A percentile compares a stretch with the other conserved stretches of the same genome.
Evolutionary conservation across 2,888 invertebrate genomes (phyloP).

Genomic region (Mycalesis mineus): DNA sequence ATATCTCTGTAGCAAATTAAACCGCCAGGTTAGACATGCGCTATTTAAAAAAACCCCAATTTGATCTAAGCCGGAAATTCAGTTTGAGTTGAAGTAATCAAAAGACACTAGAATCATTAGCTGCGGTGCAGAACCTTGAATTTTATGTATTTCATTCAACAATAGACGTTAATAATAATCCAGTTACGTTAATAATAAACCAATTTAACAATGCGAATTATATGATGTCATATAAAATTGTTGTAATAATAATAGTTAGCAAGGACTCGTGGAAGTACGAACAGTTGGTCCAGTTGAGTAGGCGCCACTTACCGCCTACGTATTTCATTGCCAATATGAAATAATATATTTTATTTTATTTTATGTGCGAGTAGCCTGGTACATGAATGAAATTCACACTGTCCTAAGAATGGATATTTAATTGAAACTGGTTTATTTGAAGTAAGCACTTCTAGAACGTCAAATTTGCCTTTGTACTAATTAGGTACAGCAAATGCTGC

Average conservation of each 20-base stretch:
- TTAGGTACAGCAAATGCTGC: too few relatives aligned
- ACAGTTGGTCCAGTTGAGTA: constrained; percentile 35
- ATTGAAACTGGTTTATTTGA: too few relatives aligned
- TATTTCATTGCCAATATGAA: not conserved
- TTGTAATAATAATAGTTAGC: constrained; percentile 1
- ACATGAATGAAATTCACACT: not conserved
- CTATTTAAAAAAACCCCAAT: too few relatives aligned
- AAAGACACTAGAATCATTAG: too few relatives aligned
- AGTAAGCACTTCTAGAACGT: too few relatives aligned
- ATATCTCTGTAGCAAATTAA: too few relatives aligned
- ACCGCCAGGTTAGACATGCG: too few relatives aligned
- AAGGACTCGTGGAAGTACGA: constrained; percentile 7
- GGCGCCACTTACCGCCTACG: constrained; percentile 34
- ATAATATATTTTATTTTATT: not conserved
- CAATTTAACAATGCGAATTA: constrained; percentile 10
- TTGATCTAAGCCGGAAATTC: too few relatives aligned
- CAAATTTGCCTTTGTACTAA: too few relatives aligned
- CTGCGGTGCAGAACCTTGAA: not conserved
- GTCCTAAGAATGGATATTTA: too few relatives aligned
- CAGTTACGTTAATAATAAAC: constrained; percentile 3
- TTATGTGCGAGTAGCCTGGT: not conserved
- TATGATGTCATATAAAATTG: constrained; percentile 16
- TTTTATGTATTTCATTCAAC: not conserved
- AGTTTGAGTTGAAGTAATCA: too few relatives aligned
- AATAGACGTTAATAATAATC: not conserved